Conservation (phyloP, 2,797 vertebrate species). For the Lepilemur ruficaudatus region DNA sequence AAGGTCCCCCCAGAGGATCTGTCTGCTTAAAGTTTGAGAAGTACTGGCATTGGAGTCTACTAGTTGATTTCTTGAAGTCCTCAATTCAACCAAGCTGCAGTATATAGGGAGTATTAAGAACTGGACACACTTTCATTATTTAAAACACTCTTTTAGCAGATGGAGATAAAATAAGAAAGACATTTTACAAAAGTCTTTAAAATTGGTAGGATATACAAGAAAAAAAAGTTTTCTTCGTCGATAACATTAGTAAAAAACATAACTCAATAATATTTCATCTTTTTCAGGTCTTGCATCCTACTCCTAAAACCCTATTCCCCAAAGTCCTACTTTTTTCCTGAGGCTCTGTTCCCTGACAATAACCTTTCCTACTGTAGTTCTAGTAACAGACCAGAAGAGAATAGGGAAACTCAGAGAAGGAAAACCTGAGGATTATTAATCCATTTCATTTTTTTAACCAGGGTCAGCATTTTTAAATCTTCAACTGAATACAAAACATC, state of each 20-base stretch:
- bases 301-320: not conserved
- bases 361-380: not conserved
- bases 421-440: not conserved
- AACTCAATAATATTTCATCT: not conserved
- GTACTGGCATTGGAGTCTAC: not conserved
- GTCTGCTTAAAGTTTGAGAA: not conserved
- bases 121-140: not conserved
- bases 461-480: not conserved
- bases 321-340: not conserved
- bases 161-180: constrained; percentile 12
- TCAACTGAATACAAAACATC: not conserved
- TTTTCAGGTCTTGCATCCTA: not conserved
- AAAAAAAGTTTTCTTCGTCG: not conserved
- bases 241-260: not conserved
- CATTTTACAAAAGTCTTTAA: not conserved
- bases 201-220: not conserved
- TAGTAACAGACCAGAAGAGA: constrained; percentile 22
- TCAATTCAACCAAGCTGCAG: not conserved
- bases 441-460: constrained; percentile 10
- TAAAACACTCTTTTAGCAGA: not conserved
- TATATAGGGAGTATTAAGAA: not conserved
- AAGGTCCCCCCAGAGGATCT: not conserved
- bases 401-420: not conserved
- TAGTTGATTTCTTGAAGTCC: not conserved
- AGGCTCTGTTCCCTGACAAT: not conserved